These are phyloP conservation scores for Neotoma lepida DNA, from an alignment of 2,113 vertebrate genomes.

Conservation along the genomic window DNA sequence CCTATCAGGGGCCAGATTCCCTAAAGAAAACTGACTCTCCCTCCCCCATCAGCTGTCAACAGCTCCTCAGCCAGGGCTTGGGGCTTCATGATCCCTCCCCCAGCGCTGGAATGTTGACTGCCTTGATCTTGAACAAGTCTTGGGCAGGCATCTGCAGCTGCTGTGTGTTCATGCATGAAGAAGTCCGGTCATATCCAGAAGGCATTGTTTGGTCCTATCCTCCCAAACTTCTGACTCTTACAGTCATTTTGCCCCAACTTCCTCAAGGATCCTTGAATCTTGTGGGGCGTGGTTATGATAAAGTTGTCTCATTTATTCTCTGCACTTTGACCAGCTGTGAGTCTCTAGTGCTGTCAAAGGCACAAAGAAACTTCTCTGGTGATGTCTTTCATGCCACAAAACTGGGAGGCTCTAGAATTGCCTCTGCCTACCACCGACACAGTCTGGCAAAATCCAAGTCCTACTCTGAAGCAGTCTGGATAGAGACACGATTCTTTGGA, in stretches of 20 bases:
- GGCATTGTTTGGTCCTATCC: not conserved
- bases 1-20: not conserved
- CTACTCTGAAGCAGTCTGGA: too few species aligned
- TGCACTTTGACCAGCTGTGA: not conserved
- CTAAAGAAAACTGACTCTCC: not conserved
- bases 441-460: not conserved
- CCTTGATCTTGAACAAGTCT: not conserved
- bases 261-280: not conserved
- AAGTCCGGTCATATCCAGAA: not conserved
- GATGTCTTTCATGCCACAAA: not conserved
- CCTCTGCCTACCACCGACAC: not conserved
- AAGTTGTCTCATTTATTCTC: not conserved
- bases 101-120: not conserved
- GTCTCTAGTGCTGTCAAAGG: not conserved
- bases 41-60: not conserved
- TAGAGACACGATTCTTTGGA: too few species aligned
- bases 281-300: not conserved
- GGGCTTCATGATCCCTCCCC: not conserved
- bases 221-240: not conserved
- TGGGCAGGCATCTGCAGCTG: not conserved
- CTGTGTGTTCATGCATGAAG: not conserved
- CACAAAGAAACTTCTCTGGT: not conserved
- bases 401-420: not conserved
- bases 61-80: not conserved
- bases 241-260: not conserved